Conservation (phyloP, 2,888 invertebrate genomes). For the Brachylomia viminalis region DNA sequence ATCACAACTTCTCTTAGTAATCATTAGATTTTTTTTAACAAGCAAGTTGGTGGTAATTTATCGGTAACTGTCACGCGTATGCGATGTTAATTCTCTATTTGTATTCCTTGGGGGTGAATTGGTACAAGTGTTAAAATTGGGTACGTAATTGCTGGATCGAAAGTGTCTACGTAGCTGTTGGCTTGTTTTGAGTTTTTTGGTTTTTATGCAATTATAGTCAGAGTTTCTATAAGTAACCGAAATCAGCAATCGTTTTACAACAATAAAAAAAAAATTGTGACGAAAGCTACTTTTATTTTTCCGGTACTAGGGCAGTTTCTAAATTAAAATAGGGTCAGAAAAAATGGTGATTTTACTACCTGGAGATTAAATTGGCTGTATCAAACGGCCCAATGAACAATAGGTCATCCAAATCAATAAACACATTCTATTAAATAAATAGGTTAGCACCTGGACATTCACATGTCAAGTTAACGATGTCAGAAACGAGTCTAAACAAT, state of each 20-base stretch:
- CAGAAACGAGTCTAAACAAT: constrained; percentile 27
- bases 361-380: neutral
- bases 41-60: constrained; percentile 60
- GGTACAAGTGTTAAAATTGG: constrained; percentile 51
- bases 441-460: constrained; percentile 41
- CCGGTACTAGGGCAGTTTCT: neutral
- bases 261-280: neutral
- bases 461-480: constrained; percentile 42
- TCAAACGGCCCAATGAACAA: neutral
- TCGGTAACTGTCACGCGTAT: constrained; percentile 58
- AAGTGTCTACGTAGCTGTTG: constrained; percentile 18
- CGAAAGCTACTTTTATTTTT: neutral
- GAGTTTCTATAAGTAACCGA: neutral
- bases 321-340: neutral
- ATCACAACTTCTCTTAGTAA: constrained; percentile 73
- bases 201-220: neutral
- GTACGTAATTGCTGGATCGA: constrained; percentile 34
- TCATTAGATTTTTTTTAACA: constrained; percentile 66
- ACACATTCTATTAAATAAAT: constrained; percentile 7
- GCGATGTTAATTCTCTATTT: constrained; percentile 55
- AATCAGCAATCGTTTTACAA: no score
- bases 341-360: neutral
- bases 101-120: constrained; percentile 50
- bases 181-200: neutral
- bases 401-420: constrained; percentile 14